Percentiles rank a stretch among this genome's conserved stretches.
These are phyloP conservation scores for Enteromius fasciolatus DNA, from an alignment of 2,797 vertebrate species.

Conservation along the genomic window DNA sequence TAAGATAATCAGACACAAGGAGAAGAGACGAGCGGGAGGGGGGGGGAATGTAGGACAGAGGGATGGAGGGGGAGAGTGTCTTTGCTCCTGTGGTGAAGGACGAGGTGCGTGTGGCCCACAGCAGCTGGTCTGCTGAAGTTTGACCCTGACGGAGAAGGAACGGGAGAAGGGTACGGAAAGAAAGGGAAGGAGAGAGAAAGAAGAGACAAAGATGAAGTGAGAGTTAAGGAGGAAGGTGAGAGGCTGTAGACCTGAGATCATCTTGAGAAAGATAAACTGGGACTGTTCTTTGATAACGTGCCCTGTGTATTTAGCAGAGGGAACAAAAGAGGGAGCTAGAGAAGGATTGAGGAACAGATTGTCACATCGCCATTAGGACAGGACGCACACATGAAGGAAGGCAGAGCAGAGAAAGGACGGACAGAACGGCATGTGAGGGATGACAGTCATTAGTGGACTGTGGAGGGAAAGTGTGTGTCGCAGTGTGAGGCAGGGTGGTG, in stretches of 20 bases:
- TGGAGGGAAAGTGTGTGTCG: constrained; percentile 40
- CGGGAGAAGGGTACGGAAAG: neutral
- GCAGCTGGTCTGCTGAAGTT: constrained; percentile 31
- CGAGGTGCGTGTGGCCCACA: constrained; percentile 26
- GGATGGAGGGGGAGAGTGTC: constrained; percentile 7
- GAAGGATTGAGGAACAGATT: constrained; percentile 72
- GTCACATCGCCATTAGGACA: constrained; percentile 40
- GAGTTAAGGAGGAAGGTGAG: constrained; percentile 23
- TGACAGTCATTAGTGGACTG: constrained; percentile 32
- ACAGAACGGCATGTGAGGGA: constrained; percentile 1
- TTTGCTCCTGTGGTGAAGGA: constrained; percentile 40
- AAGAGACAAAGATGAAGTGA: constrained; percentile 10
- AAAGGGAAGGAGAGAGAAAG: constrained; percentile 25
- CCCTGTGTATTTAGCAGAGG: constrained; percentile 52
- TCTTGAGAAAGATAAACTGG: constrained; percentile 27
- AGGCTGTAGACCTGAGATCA: constrained; percentile 36
- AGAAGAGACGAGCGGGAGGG: constrained; percentile 7
- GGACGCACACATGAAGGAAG: constrained; percentile 15
- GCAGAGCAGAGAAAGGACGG: neutral
- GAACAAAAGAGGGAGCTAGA: constrained; percentile 60
- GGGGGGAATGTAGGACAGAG: constrained; percentile 47
- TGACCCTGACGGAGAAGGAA: constrained; percentile 19
- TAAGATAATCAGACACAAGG: neutral
- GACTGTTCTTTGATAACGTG: neutral
- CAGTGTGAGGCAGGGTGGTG: constrained; percentile 45